Conservation (phyloP, 2,888 invertebrate species). For the Brenthis ino region DNA sequence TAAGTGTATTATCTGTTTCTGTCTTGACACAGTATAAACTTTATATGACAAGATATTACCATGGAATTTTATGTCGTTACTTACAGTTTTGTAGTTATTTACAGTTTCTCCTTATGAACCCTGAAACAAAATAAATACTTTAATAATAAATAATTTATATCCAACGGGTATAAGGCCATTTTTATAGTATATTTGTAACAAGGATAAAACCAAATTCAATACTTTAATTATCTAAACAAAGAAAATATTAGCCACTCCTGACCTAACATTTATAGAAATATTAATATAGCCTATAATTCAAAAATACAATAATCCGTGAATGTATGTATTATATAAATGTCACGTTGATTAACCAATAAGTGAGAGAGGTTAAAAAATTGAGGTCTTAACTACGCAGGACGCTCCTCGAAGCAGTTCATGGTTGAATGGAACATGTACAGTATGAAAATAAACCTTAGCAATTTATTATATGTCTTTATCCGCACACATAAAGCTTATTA, state of each 20-base stretch:
- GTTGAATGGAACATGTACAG: slow-evolving; percentile 79
- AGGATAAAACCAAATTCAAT: too few relatives aligned
- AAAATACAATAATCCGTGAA: slow-evolving; percentile 18
- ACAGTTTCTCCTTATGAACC: slow-evolving; percentile 45
- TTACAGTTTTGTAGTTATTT: slow-evolving; percentile 63
- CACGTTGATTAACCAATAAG: slow-evolving; percentile 78
- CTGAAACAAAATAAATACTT: slow-evolving; percentile 52
- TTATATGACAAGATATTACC: slow-evolving; percentile 13
- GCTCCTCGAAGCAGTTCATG: slow-evolving; percentile 80
- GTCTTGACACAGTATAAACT: slow-evolving; percentile 26
- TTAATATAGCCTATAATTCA: not conserved
- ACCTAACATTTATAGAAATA: not conserved
- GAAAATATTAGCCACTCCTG: too few relatives aligned
- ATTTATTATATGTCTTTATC: slow-evolving; percentile 54
- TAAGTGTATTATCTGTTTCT: slow-evolving; percentile 30
- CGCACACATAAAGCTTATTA: slow-evolving; percentile 57
- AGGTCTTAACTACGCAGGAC: slow-evolving; percentile 77
- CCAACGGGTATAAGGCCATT: not conserved
- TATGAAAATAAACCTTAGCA: slow-evolving; percentile 52
- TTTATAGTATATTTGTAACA: not conserved
- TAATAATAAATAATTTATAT: not conserved
- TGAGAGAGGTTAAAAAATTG: slow-evolving; percentile 79
- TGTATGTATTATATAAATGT: slow-evolving; percentile 69
- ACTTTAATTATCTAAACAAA: too few relatives aligned
- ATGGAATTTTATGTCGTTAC: slow-evolving; percentile 44